phyloP scores from a whole-genome alignment of 2,113 vertebrate genomes.

The Lagenorhynchus albirostris region DNA sequence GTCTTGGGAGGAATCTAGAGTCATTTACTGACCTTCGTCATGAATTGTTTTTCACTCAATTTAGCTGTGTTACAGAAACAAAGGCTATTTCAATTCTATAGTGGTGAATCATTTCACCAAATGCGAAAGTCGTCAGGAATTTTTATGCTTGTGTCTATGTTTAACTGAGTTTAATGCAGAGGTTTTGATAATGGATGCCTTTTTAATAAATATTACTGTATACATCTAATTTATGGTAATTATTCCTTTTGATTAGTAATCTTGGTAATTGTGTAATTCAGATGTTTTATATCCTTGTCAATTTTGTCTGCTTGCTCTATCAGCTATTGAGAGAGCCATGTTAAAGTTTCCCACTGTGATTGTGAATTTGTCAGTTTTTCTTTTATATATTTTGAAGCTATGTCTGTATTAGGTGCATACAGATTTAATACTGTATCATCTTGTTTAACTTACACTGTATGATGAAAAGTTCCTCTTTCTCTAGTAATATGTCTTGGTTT shows the following conservation, averaged over 20 bases:
- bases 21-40: neutral
- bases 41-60: neutral
- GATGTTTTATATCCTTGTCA: neutral
- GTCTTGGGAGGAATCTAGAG: constrained; percentile 3
- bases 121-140: neutral
- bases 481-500: neutral
- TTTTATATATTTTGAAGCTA: neutral
- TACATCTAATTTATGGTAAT: neutral
- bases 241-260: neutral
- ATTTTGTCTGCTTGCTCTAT: neutral
- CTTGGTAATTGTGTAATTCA: neutral
- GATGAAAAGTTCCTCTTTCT: neutral
- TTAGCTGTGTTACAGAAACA: constrained; percentile 29
- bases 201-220: neutral
- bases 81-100: neutral
- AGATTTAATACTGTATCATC: neutral
- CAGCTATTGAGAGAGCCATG: neutral
- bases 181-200: neutral
- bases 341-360: neutral
- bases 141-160: neutral
- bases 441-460: neutral
- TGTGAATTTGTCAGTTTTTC: neutral
- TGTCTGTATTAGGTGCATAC: neutral
- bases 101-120: neutral
- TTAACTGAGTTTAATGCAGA: constrained; percentile 11